Percentiles rank a stretch among this genome's conserved stretches.
Conservation (phyloP, 2,888 invertebrate genomes). For the Xanthia togata region DNA sequence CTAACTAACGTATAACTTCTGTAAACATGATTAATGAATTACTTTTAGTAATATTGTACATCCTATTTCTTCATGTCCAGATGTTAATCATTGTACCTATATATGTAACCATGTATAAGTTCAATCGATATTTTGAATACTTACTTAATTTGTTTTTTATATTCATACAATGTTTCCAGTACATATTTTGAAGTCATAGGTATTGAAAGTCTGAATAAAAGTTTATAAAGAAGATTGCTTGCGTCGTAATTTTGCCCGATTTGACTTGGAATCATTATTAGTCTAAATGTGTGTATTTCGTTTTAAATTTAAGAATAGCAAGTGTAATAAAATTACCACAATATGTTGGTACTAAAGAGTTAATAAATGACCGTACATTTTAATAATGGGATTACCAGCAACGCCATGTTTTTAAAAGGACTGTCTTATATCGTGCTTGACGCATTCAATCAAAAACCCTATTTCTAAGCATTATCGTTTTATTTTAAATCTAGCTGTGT, state of each 20-base stretch:
- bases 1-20: background rate
- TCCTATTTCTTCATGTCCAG: background rate
- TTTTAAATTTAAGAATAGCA: background rate
- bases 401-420: background rate
- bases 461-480: background rate
- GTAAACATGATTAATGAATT: constrained; percentile 1
- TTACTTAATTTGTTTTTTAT: background rate
- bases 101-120: background rate
- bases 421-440: too few species aligned
- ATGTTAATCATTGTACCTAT: background rate
- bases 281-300: background rate
- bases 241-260: background rate
- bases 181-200: background rate
- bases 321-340: background rate
- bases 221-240: background rate
- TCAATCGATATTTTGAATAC: constrained; percentile 7
- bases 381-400: too few species aligned
- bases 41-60: constrained; percentile 1
- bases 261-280: background rate
- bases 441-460: background rate
- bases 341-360: background rate
- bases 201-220: background rate
- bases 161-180: background rate
- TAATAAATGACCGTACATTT: background rate
- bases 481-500: background rate